A percentile compares a stretch with the other conserved stretches of the same genome.
phyloP scores from a whole-genome alignment of 2,797 vertebrate species.

The Melanotaenia boesemani region DNA sequence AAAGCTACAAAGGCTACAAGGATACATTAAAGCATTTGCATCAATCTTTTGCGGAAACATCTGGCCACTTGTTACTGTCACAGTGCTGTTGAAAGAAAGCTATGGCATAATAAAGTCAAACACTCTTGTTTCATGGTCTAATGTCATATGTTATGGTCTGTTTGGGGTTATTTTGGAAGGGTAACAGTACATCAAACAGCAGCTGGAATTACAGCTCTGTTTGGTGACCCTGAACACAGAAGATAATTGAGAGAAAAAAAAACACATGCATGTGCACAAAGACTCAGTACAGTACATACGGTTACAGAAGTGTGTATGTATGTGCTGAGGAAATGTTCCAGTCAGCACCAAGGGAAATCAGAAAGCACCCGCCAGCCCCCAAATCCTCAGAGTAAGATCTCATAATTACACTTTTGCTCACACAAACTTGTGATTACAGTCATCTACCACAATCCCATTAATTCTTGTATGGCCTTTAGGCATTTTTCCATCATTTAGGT shows the following conservation, averaged over 20 bases:
- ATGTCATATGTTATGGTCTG: neutral
- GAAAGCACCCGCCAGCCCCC: slow-evolving; percentile 65
- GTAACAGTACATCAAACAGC: slow-evolving; percentile 1
- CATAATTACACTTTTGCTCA: slow-evolving; percentile 77
- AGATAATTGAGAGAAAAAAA: slow-evolving; percentile 8
- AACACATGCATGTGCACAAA: slow-evolving; percentile 13
- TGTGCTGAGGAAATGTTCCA: slow-evolving; percentile 59
- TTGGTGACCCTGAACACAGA: slow-evolving; percentile 38
- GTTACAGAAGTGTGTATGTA: neutral
- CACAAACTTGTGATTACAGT: slow-evolving; percentile 74
- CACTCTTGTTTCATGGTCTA: neutral
- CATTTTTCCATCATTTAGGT: slow-evolving; percentile 78
- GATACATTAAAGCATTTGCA: neutral
- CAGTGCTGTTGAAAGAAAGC: neutral
- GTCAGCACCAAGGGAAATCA: slow-evolving; percentile 76
- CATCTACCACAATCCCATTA: slow-evolving; percentile 74
- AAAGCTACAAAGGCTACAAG: neutral
- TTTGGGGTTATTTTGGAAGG: neutral
- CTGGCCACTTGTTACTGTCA: neutral
- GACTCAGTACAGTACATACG: slow-evolving; percentile 1
- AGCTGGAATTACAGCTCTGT: slow-evolving; percentile 1
- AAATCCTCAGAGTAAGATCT: slow-evolving; percentile 70
- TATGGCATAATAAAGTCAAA: neutral
- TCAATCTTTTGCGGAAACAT: neutral
- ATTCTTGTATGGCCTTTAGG: slow-evolving; percentile 72